phyloP scores from a whole-genome alignment of 1,140 invertebrate genomes.

The Lucilia cuprina region DNA sequence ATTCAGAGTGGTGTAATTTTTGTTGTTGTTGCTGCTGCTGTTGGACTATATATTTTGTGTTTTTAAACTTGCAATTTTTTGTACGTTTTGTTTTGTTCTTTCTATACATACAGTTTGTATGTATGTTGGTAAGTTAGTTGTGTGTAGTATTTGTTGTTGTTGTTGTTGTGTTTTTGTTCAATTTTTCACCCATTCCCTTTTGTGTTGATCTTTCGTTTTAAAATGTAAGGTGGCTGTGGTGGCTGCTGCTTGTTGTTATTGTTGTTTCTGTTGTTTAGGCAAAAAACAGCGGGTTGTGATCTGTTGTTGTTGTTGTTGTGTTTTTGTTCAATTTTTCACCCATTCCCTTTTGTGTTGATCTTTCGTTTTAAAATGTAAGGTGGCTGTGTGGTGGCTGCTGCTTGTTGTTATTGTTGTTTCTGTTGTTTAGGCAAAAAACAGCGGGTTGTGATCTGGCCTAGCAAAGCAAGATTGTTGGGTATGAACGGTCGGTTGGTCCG shows the following conservation, averaged over 20 bases:
- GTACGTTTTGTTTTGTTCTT: neutral
- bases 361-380: slow-evolving; percentile 24
- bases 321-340: neutral
- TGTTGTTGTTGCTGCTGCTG: neutral
- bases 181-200: slow-evolving; percentile 9
- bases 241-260: neutral
- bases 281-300: neutral
- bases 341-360: slow-evolving; percentile 18
- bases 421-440: neutral
- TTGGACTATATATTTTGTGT: neutral
- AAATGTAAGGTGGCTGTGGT: slow-evolving; percentile 22
- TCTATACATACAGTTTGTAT: no score
- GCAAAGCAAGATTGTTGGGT: neutral
- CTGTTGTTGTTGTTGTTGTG: neutral
- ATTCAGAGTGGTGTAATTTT: neutral
- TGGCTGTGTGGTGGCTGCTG: neutral
- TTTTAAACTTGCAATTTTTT: neutral
- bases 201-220: slow-evolving; percentile 17
- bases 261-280: neutral
- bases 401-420: neutral
- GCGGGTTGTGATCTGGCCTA: neutral
- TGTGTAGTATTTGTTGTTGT: neutral
- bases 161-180: neutral
- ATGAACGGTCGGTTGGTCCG: neutral
- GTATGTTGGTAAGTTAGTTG: neutral